phyloP scores from a whole-genome alignment of 2,113 vertebrate species.

The Jacana jacana region DNA sequence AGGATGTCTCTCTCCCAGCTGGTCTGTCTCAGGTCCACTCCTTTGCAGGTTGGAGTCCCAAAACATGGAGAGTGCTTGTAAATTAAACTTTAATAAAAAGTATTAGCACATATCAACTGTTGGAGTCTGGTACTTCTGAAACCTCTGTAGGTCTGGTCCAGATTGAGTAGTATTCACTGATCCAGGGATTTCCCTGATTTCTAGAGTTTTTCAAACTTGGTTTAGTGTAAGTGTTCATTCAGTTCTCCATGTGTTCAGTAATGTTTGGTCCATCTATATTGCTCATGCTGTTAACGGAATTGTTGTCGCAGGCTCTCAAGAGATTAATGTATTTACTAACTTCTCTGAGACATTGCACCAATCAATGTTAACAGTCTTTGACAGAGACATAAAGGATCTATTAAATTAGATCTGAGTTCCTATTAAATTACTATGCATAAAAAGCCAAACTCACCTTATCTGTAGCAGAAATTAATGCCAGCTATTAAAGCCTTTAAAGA shows the following conservation, averaged over 20 bases:
- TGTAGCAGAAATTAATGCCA: constrained; percentile 77
- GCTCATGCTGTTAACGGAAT: constrained; percentile 6
- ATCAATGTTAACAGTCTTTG: constrained; percentile 70
- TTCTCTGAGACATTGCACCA: constrained; percentile 62
- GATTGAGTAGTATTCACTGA: neutral
- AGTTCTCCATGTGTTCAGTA: neutral
- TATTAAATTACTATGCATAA: constrained; percentile 72
- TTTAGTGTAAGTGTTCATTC: neutral
- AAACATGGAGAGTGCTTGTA: neutral
- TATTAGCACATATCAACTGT: neutral
- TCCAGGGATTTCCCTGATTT: neutral
- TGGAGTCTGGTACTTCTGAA: neutral
- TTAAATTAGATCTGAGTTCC: constrained; percentile 73
- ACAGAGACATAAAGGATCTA: constrained; percentile 72
- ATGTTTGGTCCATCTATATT: constrained; percentile 1
- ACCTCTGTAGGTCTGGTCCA: neutral
- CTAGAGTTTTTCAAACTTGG: neutral
- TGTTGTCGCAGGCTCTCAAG: constrained; percentile 42
- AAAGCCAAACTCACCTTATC: constrained; percentile 72
- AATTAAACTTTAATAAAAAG: neutral
- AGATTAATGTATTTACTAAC: constrained; percentile 74
- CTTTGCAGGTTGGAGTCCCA: neutral
- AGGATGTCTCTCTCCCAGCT: neutral
- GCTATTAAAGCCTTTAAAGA: constrained; percentile 69
- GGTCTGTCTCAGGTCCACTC: neutral